These are phyloP conservation scores for Enteromius treurensis DNA, from an alignment of 2,797 vertebrate species.

Conservation along the genomic window DNA sequence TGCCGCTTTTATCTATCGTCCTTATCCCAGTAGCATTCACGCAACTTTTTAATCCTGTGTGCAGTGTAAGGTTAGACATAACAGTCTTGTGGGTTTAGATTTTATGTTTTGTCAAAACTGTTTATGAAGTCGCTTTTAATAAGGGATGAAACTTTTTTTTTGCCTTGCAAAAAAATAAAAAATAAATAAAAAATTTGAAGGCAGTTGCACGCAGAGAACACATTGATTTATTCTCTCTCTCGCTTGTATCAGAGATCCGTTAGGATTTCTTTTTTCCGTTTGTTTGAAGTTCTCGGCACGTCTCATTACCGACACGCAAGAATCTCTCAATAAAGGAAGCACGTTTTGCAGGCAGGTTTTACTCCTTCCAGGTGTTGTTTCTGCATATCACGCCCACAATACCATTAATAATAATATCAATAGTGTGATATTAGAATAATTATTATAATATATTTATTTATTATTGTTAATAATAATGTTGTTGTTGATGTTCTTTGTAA, in stretches of 20 bases:
- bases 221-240: slow-evolving; percentile 35
- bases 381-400: not conserved
- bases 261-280: slow-evolving; percentile 64
- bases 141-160: slow-evolving; percentile 31
- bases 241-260: slow-evolving; percentile 35
- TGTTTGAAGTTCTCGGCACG: slow-evolving; percentile 69
- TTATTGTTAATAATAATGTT: slow-evolving; percentile 2
- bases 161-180: not conserved
- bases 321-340: slow-evolving; percentile 70
- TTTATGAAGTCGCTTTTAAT: slow-evolving; percentile 9
- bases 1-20: slow-evolving; percentile 42
- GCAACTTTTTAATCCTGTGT: not conserved
- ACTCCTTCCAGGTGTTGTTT: slow-evolving; percentile 44
- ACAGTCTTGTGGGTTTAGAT: not conserved
- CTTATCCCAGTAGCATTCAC: slow-evolving; percentile 11
- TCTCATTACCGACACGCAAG: slow-evolving; percentile 60
- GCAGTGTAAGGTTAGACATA: not conserved
- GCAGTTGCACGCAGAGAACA: slow-evolving; percentile 18
- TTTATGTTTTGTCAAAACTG: slow-evolving; percentile 1
- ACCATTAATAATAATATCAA: slow-evolving; percentile 1
- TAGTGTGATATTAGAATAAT: not conserved
- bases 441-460: not conserved
- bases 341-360: slow-evolving; percentile 41
- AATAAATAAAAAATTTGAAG: not conserved
- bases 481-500: not conserved